Conservation (phyloP, 2,888 invertebrate species). For the Caenorhabditis uteleia region DNA sequence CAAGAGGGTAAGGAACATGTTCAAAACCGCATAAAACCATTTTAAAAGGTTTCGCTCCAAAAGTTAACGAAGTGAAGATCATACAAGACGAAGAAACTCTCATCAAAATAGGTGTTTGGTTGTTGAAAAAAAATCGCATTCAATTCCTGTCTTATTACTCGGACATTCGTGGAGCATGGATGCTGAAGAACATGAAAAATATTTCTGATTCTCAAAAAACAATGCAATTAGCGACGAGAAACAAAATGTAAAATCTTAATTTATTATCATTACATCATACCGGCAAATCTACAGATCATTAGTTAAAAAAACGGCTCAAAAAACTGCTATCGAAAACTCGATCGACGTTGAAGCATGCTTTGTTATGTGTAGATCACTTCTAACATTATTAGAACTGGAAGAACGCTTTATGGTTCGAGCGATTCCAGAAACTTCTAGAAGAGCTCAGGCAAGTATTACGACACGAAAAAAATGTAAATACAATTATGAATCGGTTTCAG, state of each 20-base stretch:
- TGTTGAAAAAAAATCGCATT: conserved; percentile 40
- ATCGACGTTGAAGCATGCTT: conserved; percentile 38
- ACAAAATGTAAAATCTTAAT: conserved; percentile 16
- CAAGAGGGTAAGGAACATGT: neutral
- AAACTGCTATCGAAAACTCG: conserved; percentile 14
- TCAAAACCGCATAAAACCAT: no score
- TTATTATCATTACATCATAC: neutral
- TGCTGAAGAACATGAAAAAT: conserved; percentile 36
- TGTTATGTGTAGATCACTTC: conserved; percentile 38
- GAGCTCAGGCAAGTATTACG: no score
- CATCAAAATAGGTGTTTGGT: conserved; percentile 51
- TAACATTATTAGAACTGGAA: conserved; percentile 43
- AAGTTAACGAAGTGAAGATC: conserved; percentile 35
- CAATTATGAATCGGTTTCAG: no score
- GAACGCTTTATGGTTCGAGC: conserved; percentile 45
- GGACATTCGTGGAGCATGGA: conserved; percentile 43
- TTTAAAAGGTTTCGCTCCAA: conserved; percentile 25
- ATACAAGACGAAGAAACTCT: conserved; percentile 37
- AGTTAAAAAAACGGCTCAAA: conserved; percentile 14
- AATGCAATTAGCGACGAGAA: conserved; percentile 10
- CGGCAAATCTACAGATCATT: neutral
- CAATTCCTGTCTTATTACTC: conserved; percentile 47
- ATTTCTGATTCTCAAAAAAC: conserved; percentile 37
- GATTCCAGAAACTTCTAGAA: conserved; percentile 46
- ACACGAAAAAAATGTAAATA: no score